Evolutionary conservation across 2,888 invertebrate genomes (phyloP), one percentile per base, ranked within the genome.

Genomic region (Neocrepidodera transversa): DNA sequence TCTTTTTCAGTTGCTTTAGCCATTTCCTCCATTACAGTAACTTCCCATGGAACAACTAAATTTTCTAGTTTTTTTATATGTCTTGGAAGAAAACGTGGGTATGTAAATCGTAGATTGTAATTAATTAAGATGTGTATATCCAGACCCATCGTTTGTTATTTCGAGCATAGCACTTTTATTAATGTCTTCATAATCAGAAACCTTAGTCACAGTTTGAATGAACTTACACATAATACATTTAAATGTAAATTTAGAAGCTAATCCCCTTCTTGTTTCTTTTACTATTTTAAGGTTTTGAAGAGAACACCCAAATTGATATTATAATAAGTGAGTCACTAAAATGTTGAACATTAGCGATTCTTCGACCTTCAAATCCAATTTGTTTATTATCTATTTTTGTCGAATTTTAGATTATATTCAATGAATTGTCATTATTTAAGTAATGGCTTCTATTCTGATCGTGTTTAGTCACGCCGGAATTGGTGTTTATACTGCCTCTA

Each of bases 81-180:
- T 43, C 18, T 43, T 43, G 20, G 20, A 43, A 43, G 43, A 43
- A 6, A 43, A 18, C 20, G 43, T 43, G n/a, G 40, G 40, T 40
- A 40, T n/a, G n/a, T n/a, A n/a, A n/a, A 23, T 5, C 6, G 23
- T 6, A 5, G 23, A 23, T 5, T 23, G 23, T 26, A 47, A 26
- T 47, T 26, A 2, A 47, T 28, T 47, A 11, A 47, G 28, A 13
- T 47, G 47, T 23, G 26, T 28, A 28, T 47, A 28, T 26, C 47
- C 47, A 26, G 47, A 47, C 13, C 47, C 47, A 20, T 11, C 16
- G 10, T 28, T 47, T 14, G 16, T 47, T 47, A 47, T 28, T 13
- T 14, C 13, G n/a, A 47, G 13, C 28, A 47, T 20, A 26, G 47
- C 47, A 28, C 28, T 28, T 5, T 47, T 47, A 26, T 47, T 47